These are phyloP conservation scores for Gymnocypris eckloni DNA, from an alignment of 2,797 vertebrate species.

Conservation along the genomic window DNA sequence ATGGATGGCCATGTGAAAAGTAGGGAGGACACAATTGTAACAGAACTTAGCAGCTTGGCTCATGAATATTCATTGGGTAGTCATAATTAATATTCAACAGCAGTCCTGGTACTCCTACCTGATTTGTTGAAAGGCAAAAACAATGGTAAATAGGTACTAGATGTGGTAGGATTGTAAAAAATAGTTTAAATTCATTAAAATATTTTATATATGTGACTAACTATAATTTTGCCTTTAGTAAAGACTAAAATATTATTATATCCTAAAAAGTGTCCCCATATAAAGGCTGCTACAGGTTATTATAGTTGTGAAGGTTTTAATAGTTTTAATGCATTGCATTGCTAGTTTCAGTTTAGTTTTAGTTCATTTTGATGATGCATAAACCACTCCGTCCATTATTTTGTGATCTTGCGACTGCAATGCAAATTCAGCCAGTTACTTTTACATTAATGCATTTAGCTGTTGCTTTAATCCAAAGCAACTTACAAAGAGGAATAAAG, in stretches of 20 bases:
- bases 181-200: neutral
- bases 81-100: constrained; percentile 21
- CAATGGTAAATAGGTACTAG: constrained; percentile 7
- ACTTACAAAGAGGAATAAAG: neutral
- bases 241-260: neutral
- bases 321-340: neutral
- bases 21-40: neutral
- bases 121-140: neutral
- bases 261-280: neutral
- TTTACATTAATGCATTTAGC: neutral
- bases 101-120: neutral
- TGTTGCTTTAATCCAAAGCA: neutral
- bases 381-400: neutral
- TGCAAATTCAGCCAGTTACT: neutral
- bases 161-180: neutral
- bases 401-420: neutral
- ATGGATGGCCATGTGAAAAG: neutral
- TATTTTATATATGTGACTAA: neutral
- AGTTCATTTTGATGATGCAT: neutral
- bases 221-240: neutral
- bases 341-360: neutral
- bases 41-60: neutral
- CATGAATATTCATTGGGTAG: constrained; percentile 4
- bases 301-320: neutral
- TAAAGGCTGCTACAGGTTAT: neutral